phyloP scores from a whole-genome alignment of 2,888 invertebrate species.

The Hyles lineata region DNA sequence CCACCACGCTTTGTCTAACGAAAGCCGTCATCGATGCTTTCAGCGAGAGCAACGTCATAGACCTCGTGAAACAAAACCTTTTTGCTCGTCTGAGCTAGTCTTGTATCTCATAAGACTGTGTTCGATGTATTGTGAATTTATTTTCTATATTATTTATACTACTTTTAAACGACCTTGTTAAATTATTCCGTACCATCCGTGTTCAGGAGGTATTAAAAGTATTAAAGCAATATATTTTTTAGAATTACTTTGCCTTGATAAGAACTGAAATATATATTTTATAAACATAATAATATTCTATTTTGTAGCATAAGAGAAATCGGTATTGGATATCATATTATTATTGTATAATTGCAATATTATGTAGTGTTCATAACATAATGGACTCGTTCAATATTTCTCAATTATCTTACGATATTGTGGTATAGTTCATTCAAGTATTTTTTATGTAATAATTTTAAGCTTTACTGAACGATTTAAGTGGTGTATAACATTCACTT shows the following conservation, averaged over 20 bases:
- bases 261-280: slow-evolving; percentile 12
- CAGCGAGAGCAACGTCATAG: slow-evolving; percentile 86
- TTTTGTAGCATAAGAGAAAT: background rate
- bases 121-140: background rate
- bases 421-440: background rate
- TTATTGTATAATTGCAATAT: slow-evolving; percentile 13
- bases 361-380: background rate
- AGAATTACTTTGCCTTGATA: background rate
- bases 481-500: too few relatives aligned
- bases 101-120: slow-evolving; percentile 13
- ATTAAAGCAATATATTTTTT: slow-evolving; percentile 24
- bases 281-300: background rate
- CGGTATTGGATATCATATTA: background rate
- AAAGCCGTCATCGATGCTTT: slow-evolving; percentile 87
- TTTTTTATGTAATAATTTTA: background rate
- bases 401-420: background rate
- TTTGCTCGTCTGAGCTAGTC: slow-evolving; percentile 61
- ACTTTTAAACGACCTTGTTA: background rate
- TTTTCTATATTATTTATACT: background rate
- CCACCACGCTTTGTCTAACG: slow-evolving; percentile 66
- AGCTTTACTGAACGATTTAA: background rate
- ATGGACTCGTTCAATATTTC: background rate
- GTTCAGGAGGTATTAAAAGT: slow-evolving; percentile 13
- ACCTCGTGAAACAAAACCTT: slow-evolving; percentile 81
- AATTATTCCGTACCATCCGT: background rate